phyloP scores from a whole-genome alignment of 2,113 vertebrate genomes.

The Dipodomys spectabilis region DNA sequence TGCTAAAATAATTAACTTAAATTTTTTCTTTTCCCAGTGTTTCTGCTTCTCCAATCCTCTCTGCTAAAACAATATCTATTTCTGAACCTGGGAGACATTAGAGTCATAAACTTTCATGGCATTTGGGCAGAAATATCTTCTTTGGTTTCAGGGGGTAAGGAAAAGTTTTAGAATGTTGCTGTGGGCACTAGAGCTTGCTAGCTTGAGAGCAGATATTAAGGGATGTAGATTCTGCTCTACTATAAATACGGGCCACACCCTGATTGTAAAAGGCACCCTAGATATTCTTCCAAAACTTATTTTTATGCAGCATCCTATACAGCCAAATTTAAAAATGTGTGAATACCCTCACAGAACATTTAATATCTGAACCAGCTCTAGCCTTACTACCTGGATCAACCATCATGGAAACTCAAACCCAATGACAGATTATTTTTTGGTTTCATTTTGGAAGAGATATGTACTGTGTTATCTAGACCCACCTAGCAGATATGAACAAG shows the following conservation, averaged over 20 bases:
- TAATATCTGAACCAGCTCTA: background rate
- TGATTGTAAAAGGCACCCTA: background rate
- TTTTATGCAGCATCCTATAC: background rate
- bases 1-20: constrained; percentile 9
- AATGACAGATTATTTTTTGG: background rate
- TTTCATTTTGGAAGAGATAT: background rate
- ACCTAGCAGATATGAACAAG: background rate
- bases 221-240: background rate
- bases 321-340: background rate
- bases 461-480: background rate
- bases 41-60: constrained; percentile 3
- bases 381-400: too few species aligned
- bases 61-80: background rate
- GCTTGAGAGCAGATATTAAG: background rate
- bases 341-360: background rate
- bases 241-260: background rate
- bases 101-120: background rate
- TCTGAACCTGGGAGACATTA: background rate
- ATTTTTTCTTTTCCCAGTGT: constrained; percentile 16
- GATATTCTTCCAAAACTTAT: background rate
- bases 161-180: background rate
- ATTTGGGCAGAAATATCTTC: background rate
- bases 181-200: background rate
- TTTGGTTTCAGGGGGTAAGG: background rate
- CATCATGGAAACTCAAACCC: constrained; percentile 4